Base-by-base conservation (phyloP, 2,797 vertebrate genomes). In the Jordanella pulchra region DNA sequence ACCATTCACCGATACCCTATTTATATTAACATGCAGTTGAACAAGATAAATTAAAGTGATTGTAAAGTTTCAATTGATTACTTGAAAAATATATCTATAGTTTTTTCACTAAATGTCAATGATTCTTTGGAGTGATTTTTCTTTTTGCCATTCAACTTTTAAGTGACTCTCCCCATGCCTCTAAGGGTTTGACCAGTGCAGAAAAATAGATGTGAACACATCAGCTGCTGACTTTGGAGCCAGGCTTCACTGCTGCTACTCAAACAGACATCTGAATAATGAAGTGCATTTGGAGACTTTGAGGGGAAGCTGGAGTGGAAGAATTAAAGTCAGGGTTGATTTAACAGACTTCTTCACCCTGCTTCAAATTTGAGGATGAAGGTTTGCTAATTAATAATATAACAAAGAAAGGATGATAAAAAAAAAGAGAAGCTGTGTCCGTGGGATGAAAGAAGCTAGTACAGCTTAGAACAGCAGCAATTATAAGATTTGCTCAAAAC, bases 301-400 rank as follows among this genome's bases (percentile, higher is more conserved):
- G 72, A 79, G 67, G 58, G 73, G 75, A 74, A 65, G 61, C 48
- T 70, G 44, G 15, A 80, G 75, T 18, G 64, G 30, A 75, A 71
- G 77, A 89, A 84, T 84, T 83, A 79, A 85, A 76, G 80, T 79
- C 82, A 80, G 75, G 73, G 72, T 75, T 80, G 76, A 85, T 84
- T 88, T 79, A 78, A 83, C 75, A 58, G 75, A 83, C 79, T 39
- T 44, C 47, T 72, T 56, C 55, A 48, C 75, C 83, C 81, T 27
- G 74, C 61, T 76, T 66, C 47, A 58, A 18, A 71, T 32, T 15
- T 6, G 65, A 72, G 69, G 81, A 86, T 77, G 78, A 87, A 72
- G 69, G 75, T 73, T 67, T 50, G 65, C 86, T 91, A 90, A 93
- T 93, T 92, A 91, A 92, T 82, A 87, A 76, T 73, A 72, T 87